Conservation (phyloP, 2,888 invertebrate species). For the Aquatica leii region DNA sequence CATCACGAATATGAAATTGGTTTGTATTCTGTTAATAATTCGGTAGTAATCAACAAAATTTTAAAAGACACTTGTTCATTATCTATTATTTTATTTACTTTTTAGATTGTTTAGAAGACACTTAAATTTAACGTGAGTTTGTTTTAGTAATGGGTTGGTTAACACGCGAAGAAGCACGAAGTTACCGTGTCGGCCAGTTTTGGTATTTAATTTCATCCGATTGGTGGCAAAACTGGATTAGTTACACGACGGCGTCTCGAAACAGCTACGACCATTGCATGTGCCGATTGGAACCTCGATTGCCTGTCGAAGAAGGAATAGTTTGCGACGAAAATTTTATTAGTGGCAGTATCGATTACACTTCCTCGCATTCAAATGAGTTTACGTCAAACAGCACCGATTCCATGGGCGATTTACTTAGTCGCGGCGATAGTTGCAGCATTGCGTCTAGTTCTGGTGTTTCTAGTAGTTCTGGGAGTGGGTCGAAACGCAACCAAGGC, state of each 20-base stretch:
- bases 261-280: conserved; percentile 59
- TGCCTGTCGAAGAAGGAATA: conserved; percentile 68
- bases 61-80: not conserved
- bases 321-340: conserved; percentile 77
- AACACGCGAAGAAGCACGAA: conserved; percentile 77
- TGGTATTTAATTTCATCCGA: conserved; percentile 88
- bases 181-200: conserved; percentile 82
- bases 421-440: conserved; percentile 65
- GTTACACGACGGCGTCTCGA: conserved; percentile 66
- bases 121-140: too few species aligned
- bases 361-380: conserved; percentile 56
- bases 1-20: conserved; percentile 84
- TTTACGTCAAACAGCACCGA: conserved; percentile 63
- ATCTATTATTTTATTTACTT: conserved; percentile 9
- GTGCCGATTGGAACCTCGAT: conserved; percentile 57
- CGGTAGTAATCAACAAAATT: too few species aligned
- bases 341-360: conserved; percentile 60
- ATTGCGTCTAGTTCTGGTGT: conserved; percentile 70
- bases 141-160: conserved; percentile 79
- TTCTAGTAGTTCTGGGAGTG: conserved; percentile 66
- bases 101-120: too few species aligned
- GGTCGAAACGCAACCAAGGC: conserved; percentile 55
- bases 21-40: conserved; percentile 52
- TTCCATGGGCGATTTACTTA: conserved; percentile 70
- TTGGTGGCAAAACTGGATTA: conserved; percentile 88